These are phyloP conservation scores for Uloborus plumipes DNA, from an alignment of 2,888 invertebrate species.

Conservation along the genomic window DNA sequence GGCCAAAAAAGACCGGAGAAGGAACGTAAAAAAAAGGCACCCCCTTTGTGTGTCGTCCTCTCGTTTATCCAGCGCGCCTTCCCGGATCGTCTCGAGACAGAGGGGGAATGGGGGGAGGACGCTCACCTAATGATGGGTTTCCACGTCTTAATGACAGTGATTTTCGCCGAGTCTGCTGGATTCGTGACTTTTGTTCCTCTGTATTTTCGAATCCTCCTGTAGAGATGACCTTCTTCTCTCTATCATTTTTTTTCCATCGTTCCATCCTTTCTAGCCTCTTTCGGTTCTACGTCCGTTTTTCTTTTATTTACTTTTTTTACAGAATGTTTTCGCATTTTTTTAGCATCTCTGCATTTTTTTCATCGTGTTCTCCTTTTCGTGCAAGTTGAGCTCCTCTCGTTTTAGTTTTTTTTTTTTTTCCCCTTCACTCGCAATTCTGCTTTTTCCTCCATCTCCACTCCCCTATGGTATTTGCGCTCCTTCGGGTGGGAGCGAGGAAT, in stretches of 20 bases:
- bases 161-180: conserved; percentile 46
- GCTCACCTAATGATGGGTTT: conserved; percentile 61
- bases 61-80: conserved; percentile 33
- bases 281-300: background rate
- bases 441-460: no score
- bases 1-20: conserved; percentile 26
- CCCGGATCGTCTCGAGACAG: conserved; percentile 15
- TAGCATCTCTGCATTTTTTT: conserved; percentile 8
- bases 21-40: no score
- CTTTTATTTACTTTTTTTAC: conserved; percentile 30
- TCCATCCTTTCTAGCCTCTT: background rate
- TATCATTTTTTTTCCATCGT: conserved; percentile 12
- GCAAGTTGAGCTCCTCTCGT: background rate
- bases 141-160: conserved; percentile 61
- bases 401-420: no score
- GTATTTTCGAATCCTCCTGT: conserved; percentile 42
- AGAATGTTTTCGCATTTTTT: conserved; percentile 59
- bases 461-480: no score
- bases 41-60: conserved; percentile 17
- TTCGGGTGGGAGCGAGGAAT: no score
- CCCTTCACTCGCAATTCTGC: no score
- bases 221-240: conserved; percentile 51
- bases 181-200: conserved; percentile 57
- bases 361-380: background rate
- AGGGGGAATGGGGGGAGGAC: conserved; percentile 13